These are phyloP conservation scores for Microcebus ravelobensis DNA, from an alignment of 2,113 vertebrate genomes.

Conservation along the genomic window DNA sequence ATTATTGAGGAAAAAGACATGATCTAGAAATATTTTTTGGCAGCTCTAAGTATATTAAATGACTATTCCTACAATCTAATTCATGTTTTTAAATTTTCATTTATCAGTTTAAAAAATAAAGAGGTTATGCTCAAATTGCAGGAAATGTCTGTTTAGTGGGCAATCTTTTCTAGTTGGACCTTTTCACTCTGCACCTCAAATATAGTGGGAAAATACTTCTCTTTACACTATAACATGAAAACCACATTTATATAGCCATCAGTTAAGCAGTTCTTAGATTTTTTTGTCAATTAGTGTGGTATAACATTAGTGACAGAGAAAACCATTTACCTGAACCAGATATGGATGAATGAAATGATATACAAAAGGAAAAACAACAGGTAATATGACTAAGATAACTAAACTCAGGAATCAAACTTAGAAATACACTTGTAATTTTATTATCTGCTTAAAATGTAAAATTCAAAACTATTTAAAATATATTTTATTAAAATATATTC, in stretches of 20 bases:
- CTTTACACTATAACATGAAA: background rate
- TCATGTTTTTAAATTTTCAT: background rate
- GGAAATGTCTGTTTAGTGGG: background rate
- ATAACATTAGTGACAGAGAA: constrained; percentile 24
- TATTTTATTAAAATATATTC: background rate
- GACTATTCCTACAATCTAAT: background rate
- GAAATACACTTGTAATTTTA: background rate
- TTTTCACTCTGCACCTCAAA: background rate
- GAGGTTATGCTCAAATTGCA: background rate
- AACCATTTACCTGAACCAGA: constrained; percentile 2
- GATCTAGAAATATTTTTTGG: background rate
- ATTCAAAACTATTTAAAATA: constrained; percentile 17
- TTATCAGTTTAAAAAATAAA: constrained; percentile 9
- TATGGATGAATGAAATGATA: background rate
- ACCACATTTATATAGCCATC: background rate
- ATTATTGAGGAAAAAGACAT: background rate
- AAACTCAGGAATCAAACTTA: constrained; percentile 6
- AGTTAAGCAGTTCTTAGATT: background rate
- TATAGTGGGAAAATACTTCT: background rate
- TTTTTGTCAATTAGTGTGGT: background rate
- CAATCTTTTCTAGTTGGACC: background rate
- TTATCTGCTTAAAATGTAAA: constrained; percentile 15
- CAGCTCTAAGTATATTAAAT: background rate
- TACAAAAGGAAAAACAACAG: background rate
- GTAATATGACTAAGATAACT: background rate